Conservation (phyloP, 2,888 invertebrate genomes). For the Drosophila kambysellisi region DNA sequence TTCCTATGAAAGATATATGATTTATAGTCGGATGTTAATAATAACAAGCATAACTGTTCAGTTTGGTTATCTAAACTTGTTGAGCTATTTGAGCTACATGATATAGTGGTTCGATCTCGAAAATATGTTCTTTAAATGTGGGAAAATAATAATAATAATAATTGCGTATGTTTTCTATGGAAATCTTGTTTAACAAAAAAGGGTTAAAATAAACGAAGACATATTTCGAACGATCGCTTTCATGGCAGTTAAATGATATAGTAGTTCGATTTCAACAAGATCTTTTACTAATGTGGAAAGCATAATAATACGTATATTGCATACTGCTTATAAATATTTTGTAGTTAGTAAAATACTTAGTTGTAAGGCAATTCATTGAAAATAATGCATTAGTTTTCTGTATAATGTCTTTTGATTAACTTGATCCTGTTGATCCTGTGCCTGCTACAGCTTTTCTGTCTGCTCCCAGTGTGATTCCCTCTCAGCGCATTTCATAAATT, state of each 20-base stretch:
- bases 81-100: background rate
- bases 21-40: background rate
- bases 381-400: background rate
- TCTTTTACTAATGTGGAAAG: accelerated
- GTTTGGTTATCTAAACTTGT: background rate
- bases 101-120: background rate
- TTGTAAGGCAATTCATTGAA: background rate
- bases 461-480: background rate
- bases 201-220: accelerated
- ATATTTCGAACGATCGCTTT: background rate
- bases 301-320: background rate
- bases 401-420: background rate
- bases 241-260: background rate
- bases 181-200: background rate
- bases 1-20: background rate
- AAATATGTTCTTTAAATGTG: background rate
- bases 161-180: accelerated
- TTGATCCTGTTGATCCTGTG: background rate
- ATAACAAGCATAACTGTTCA: background rate
- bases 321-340: background rate
- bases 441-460: background rate
- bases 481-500: background rate
- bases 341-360: background rate
- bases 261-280: background rate
- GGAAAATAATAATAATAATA: background rate